phyloP scores from a whole-genome alignment of 2,113 vertebrate species.

The Motacilla tschutschensis region DNA sequence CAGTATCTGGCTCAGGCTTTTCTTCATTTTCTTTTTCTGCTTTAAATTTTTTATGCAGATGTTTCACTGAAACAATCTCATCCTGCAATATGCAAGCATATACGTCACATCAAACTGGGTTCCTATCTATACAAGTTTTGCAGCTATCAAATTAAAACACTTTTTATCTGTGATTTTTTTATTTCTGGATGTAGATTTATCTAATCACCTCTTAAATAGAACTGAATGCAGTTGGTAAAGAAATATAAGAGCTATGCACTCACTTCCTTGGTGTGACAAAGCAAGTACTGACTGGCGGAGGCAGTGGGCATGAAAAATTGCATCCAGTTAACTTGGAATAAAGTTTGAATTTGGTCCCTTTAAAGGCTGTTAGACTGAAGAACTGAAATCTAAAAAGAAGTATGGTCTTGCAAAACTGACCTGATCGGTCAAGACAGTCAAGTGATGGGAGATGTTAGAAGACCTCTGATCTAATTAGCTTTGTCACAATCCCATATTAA shows the following conservation, averaged over 20 bases:
- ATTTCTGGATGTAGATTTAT: not conserved
- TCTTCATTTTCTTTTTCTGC: slow-evolving; percentile 79
- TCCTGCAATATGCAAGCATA: slow-evolving; percentile 77
- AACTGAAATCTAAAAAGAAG: not conserved
- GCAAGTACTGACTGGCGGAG: not conserved
- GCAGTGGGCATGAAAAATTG: not conserved
- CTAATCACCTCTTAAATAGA: not conserved
- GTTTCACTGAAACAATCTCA: slow-evolving; percentile 77
- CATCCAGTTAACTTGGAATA: not conserved
- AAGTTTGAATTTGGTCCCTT: not conserved
- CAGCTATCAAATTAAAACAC: not conserved
- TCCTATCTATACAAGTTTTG: not conserved
- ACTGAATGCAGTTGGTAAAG: not conserved
- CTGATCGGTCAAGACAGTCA: not conserved
- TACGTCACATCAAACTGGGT: slow-evolving; percentile 45
- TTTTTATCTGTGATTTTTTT: not conserved
- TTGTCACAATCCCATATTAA: not conserved
- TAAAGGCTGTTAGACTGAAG: not conserved
- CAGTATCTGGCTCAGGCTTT: slow-evolving; percentile 74
- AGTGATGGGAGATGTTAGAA: not conserved
- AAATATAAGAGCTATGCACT: not conserved
- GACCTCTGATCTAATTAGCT: not conserved
- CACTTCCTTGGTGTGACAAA: not conserved
- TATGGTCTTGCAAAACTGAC: not conserved
- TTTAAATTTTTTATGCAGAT: slow-evolving; percentile 78